A percentile compares a stretch with the other conserved stretches of the same genome.
Conservation (phyloP, 2,888 invertebrate species). For the Lasioglossum villosulum region DNA sequence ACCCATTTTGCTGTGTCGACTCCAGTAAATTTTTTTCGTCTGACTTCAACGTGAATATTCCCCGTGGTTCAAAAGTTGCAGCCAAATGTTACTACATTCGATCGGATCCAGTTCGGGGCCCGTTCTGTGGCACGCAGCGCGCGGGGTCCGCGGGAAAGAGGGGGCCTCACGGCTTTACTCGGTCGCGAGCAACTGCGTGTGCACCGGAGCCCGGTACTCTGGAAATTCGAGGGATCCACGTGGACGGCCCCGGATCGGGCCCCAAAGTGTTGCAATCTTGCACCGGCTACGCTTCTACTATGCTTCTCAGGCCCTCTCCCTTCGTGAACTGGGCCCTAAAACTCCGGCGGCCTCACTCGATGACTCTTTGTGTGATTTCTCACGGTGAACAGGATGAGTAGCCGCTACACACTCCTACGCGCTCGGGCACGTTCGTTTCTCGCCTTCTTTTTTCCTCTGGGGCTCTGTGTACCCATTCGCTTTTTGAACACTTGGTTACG, state of each 20-base stretch:
- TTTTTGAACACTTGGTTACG: slow-evolving; percentile 11
- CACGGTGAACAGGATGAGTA: slow-evolving; percentile 43
- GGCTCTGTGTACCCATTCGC: slow-evolving; percentile 6
- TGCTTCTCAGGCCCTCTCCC: slow-evolving; percentile 18
- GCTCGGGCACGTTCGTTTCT: slow-evolving; percentile 5
- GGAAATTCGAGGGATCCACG: slow-evolving; percentile 67
- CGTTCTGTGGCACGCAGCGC: slow-evolving; percentile 21
- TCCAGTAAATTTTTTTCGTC: not conserved
- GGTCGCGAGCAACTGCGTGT: slow-evolving; percentile 40
- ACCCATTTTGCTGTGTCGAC: slow-evolving; percentile 34
- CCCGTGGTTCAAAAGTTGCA: not conserved
- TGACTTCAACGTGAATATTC: not conserved
- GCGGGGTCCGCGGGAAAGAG: slow-evolving; percentile 27
- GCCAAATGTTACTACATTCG: not conserved
- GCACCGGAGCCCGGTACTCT: slow-evolving; percentile 36
- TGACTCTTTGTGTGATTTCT: slow-evolving; percentile 57
- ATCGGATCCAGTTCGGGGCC: not conserved
- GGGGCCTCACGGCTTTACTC: slow-evolving; percentile 29
- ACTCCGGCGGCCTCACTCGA: not conserved
- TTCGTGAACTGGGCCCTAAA: not conserved
- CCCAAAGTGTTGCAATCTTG: slow-evolving; percentile 72
- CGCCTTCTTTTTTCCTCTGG: slow-evolving; percentile 6
- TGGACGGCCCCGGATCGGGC: slow-evolving; percentile 64
- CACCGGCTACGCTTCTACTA: slow-evolving; percentile 49
- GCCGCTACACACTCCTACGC: slow-evolving; percentile 26